These are phyloP conservation scores for Lathamus discolor DNA, from an alignment of 2,113 vertebrate genomes.

Conservation along the genomic window DNA sequence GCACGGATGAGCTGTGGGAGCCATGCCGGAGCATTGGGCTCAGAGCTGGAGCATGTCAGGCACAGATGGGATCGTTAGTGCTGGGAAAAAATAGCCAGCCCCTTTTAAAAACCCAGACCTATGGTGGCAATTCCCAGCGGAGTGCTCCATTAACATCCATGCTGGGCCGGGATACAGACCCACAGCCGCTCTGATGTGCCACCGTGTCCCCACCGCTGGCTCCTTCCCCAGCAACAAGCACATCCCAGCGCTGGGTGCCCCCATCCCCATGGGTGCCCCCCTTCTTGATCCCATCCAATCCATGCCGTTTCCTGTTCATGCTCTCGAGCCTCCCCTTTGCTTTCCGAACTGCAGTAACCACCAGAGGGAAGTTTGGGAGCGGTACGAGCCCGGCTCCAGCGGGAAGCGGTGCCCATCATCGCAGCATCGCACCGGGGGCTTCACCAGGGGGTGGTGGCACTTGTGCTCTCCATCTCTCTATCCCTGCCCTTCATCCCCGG, in stretches of 20 bases:
- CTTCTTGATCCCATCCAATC: neutral
- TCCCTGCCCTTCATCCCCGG: neutral
- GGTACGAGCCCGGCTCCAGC: neutral
- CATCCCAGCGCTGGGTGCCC: neutral
- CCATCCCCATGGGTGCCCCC: neutral
- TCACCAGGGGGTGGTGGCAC: neutral
- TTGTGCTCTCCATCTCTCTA: neutral
- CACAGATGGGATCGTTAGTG: conserved; percentile 32
- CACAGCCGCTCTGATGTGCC: neutral
- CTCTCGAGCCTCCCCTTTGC: conserved; percentile 11
- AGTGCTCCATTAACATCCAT: fast-evolving
- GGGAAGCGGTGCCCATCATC: neutral
- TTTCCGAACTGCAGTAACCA: conserved; percentile 46
- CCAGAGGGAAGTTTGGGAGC: conserved; percentile 64
- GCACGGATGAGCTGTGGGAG: neutral
- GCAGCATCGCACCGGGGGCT: neutral
- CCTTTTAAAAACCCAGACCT: conserved; percentile 11
- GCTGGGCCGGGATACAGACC: neutral
- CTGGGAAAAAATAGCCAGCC: conserved; percentile 41
- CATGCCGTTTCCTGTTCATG: neutral
- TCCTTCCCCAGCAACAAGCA: neutral
- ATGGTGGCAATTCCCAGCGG: neutral
- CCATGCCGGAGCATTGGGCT: neutral
- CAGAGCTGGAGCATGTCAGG: conserved; percentile 26
- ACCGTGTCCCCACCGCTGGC: fast-evolving